phyloP scores from a whole-genome alignment of 2,888 invertebrate genomes.

The Hypena proboscidalis region DNA sequence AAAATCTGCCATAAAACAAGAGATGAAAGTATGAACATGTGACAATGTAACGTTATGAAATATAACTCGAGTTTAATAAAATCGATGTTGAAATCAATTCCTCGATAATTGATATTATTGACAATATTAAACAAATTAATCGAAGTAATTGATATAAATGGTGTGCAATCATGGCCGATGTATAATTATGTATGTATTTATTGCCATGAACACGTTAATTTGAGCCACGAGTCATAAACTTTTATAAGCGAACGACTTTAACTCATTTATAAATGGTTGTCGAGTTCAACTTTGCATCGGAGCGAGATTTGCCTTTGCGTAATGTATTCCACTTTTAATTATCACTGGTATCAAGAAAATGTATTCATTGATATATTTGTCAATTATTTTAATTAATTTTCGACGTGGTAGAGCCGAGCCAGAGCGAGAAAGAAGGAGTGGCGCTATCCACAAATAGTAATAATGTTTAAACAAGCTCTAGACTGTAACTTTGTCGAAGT shows the following conservation, averaged over 20 bases:
- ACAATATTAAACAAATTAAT: slow-evolving; percentile 42
- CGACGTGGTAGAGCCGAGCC: too few relatives aligned
- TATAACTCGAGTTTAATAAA: slow-evolving; percentile 18
- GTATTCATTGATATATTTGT: too few relatives aligned
- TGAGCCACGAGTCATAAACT: slow-evolving; percentile 32
- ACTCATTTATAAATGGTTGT: slow-evolving; percentile 17
- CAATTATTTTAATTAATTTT: too few relatives aligned
- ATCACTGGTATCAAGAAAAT: too few relatives aligned
- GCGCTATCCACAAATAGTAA: too few relatives aligned
- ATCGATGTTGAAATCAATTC: slow-evolving; percentile 32
- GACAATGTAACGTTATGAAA: too few relatives aligned
- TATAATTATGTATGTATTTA: slow-evolving; percentile 33
- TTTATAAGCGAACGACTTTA: slow-evolving; percentile 19
- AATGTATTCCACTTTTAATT: slow-evolving; percentile 9
- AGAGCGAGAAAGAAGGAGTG: too few relatives aligned
- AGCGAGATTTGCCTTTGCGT: slow-evolving; percentile 5
- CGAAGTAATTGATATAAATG: slow-evolving; percentile 35
- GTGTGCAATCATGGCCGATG: slow-evolving; percentile 35
- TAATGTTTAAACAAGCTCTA: too few relatives aligned
- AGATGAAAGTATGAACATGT: too few relatives aligned
- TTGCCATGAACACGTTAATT: slow-evolving; percentile 40
- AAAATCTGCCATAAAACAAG: too few relatives aligned
- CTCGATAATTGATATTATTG: slow-evolving; percentile 36
- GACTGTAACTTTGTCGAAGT: too few relatives aligned
- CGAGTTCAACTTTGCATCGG: slow-evolving; percentile 13